Evolutionary conservation across 2,113 vertebrate genomes (phyloP), one percentile per base, ranked within the genome.

Genomic region (Calidris pygmaea): DNA sequence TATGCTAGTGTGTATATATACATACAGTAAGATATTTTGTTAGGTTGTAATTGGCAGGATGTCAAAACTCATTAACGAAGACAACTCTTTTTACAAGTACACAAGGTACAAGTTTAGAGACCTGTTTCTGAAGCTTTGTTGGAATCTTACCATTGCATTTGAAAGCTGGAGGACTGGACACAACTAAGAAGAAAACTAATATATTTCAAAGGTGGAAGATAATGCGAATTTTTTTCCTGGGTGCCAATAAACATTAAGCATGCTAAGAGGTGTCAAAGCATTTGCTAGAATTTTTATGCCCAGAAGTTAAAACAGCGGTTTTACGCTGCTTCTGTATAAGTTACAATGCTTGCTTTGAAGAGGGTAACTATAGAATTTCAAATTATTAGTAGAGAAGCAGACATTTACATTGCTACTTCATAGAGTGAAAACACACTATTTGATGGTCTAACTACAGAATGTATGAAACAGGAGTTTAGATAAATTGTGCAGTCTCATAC

Each of bases 1-100:
- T 96, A 45, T 89, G 88, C 72, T 95, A 92, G 48, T 67, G 50
- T 95, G 63, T 92, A 74, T 90, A 56, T 86, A 88, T 80, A 92
- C 58, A 73, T 84, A 85, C 29, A 67, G 35, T 83, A 47, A 73
- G 74, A 32, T 93, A 62, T 50, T 87, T 93, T 94, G 71, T 73
- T 90, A 68, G 50, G 45, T 71, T 86, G 52, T 91, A 60, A 66
- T 77, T 74, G 72, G 37, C 77, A 87, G 63, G 70, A 19, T 84
- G 78, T 95, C 68, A 86, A 52, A 95, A 81, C 26, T 58, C 35
- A 66, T 47, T 56, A 41, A 84, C 4, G 4, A 55, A 32, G 66
- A 37, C n/a, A 27, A 59, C 45, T 85, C 24, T 30, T 58, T 22
- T 48, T 86, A 75, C 79, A 94, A 90, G 45, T 89, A 77, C 26